Evolutionary conservation across 1,140 invertebrate genomes (phyloP).

Genomic region (Hyposmocoma kahamanoa): DNA sequence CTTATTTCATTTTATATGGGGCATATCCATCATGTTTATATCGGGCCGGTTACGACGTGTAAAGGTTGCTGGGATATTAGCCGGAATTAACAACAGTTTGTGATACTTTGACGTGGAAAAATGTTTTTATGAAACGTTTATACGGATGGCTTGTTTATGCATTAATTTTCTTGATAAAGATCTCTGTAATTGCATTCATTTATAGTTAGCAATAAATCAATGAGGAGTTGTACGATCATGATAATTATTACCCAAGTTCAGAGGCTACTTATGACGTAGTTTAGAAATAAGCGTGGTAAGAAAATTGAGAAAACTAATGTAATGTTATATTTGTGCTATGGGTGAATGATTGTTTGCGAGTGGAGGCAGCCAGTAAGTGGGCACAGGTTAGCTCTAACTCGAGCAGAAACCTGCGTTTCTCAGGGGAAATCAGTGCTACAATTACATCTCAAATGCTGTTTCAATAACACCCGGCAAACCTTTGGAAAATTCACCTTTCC

Average conservation of each 20-base stretch:
- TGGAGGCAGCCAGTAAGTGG: constrained; percentile 15
- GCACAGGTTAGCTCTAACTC: constrained; percentile 2
- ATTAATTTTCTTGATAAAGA: no score
- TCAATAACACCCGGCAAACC: constrained; percentile 45
- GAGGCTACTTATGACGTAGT: no score
- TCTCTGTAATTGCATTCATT: no score
- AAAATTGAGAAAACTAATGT: no score
- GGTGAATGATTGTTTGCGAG: constrained; percentile 39
- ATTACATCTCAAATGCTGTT: constrained; percentile 59
- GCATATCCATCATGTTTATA: constrained; percentile 65
- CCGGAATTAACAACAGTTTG: constrained; percentile 60
- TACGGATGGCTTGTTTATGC: no score
- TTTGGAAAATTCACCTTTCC: constrained; percentile 35
- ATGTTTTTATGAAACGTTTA: constrained; percentile 38
- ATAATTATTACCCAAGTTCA: no score
- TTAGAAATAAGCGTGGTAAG: no score
- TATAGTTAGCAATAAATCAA: no score
- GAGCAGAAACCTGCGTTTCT: constrained; percentile 31
- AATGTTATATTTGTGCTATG: no score
- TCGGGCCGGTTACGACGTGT: constrained; percentile 51
- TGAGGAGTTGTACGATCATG: no score
- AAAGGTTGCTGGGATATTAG: constrained; percentile 60
- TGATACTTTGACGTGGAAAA: constrained; percentile 52
- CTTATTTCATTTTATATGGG: constrained; percentile 41
- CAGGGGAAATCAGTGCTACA: constrained; percentile 65